These are phyloP conservation scores for Megalops atlanticus DNA, from an alignment of 2,113 vertebrate species.

Conservation along the genomic window DNA sequence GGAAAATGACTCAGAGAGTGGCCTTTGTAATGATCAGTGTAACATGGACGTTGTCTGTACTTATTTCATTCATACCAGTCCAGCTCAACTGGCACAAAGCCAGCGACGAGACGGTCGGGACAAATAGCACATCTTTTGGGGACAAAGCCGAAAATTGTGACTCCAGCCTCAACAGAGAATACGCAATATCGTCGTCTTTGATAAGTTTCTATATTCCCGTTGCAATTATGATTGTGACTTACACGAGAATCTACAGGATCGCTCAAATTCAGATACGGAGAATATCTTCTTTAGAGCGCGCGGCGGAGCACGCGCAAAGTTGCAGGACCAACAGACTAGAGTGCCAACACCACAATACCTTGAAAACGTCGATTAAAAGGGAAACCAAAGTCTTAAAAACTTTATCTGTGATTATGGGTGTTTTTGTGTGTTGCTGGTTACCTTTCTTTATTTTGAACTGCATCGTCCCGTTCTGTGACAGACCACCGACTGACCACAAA, in stretches of 20 bases:
- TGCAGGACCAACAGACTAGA: conserved; percentile 72
- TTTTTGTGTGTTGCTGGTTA: conserved; percentile 95
- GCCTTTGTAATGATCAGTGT: conserved; percentile 85
- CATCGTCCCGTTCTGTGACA: conserved; percentile 88
- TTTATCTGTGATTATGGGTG: conserved; percentile 90
- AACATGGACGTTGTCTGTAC: conserved; percentile 87
- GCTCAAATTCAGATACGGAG: conserved; percentile 87
- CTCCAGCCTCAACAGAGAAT: conserved; percentile 90
- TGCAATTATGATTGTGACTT: conserved; percentile 93
- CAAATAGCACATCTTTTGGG: conserved; percentile 52
- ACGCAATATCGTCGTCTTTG: conserved; percentile 91
- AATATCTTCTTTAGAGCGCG: conserved; percentile 87
- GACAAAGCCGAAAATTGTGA: conserved; percentile 78
- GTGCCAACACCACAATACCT: conserved; percentile 74
- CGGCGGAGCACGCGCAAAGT: conserved; percentile 84
- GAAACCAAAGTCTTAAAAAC: conserved; percentile 96
- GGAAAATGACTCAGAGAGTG: conserved; percentile 87
- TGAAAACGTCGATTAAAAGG: conserved; percentile 83
- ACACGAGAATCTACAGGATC: conserved; percentile 91
- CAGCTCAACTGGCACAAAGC: conserved; percentile 93
- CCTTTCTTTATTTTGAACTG: conserved; percentile 95
- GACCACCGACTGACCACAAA: conserved; percentile 54
- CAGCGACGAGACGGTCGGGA: conserved; percentile 46
- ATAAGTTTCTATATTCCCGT: conserved; percentile 96
- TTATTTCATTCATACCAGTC: conserved; percentile 94